Evolutionary conservation across 2,113 vertebrate species (phyloP), one percentile per base, ranked within the genome.

Genomic region (Pterocles gutturalis): DNA sequence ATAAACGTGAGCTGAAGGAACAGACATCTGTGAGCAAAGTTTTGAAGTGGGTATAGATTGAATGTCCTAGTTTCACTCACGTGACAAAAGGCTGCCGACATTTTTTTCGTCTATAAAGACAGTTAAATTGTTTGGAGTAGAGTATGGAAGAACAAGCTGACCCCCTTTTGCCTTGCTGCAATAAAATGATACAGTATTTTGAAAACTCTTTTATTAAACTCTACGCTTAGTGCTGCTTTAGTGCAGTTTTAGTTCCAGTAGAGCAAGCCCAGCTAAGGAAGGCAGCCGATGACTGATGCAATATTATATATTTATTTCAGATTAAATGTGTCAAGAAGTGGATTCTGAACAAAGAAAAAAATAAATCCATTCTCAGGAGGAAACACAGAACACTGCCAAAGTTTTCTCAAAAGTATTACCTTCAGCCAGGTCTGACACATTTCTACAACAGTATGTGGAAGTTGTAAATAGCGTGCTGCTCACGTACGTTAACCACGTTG

Each of bases 101-200:
- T 49, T 77, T 85, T 72, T 34, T 33, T 64, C 38, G 26, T 38
- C 75, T 83, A 9, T 65, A n/a, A 86, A 89, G 78, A 43, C 3
- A 33, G 72, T 38, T 70, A 53, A 67, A 61, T 89, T 71, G 86
- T 93, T 92, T 93, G 91, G 82, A 91, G 88, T 31, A 60, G 89
- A 91, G 54, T 43, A 79, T 92, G 83, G 84, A 82, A 71, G 91
- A 88, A 93, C 90, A 93, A 34, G 71, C 79, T 76, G 81, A 84
- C 81, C 89, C 83, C 92, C 64, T 96, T 95, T 89, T 82, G 61
- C 89, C 81, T 91, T 66, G 24, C 83, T 81, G 93, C 89, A 6
- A 18, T 55, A 41, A 60, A 92, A 89, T 55, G 48, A 46, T 15
- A 8, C 36, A 5, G 33, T 15, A 22, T 54, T 71, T 87, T 16